A percentile compares a stretch with the other conserved stretches of the same genome.
phyloP scores from a whole-genome alignment of 2,113 vertebrate species.

The Sinocyclocheilus grahami region DNA sequence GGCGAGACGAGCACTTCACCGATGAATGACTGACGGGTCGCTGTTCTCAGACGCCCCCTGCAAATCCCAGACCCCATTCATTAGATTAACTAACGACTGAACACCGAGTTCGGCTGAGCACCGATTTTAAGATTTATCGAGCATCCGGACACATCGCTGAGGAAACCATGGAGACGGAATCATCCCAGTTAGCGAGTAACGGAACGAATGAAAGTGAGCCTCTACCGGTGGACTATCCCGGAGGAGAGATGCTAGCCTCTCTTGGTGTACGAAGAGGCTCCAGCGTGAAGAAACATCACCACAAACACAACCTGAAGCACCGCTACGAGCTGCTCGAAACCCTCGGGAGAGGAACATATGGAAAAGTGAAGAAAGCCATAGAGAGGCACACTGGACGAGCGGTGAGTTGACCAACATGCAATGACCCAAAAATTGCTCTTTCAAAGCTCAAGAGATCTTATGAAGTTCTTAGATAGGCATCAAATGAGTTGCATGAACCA shows the following conservation, averaged over 20 bases:
- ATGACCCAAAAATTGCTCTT: neutral
- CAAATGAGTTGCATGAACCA: neutral
- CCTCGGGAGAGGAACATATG: slow-evolving; percentile 87
- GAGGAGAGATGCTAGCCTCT: slow-evolving; percentile 36
- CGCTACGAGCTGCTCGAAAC: slow-evolving; percentile 88
- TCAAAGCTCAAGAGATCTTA: neutral
- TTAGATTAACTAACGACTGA: neutral
- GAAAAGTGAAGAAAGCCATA: slow-evolving; percentile 87
- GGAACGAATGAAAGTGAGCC: slow-evolving; percentile 19
- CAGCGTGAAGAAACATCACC: slow-evolving; percentile 83
- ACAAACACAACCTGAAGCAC: slow-evolving; percentile 91
- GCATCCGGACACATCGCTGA: neutral
- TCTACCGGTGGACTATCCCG: slow-evolving; percentile 47
- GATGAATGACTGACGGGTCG: slow-evolving; percentile 1
- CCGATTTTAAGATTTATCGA: neutral
- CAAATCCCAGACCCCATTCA: neutral
- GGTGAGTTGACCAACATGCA: slow-evolving; percentile 72
- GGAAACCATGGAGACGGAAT: slow-evolving; percentile 52
- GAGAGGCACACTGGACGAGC: slow-evolving; percentile 86
- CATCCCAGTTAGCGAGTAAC: slow-evolving; percentile 34
- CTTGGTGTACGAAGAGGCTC: slow-evolving; percentile 51
- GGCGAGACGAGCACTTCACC: neutral
- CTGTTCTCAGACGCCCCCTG: neutral
- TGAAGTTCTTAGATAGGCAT: neutral
- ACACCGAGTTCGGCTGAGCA: neutral